Base-by-base conservation (phyloP, 2,113 vertebrate genomes). In the Sander lucioperca region DNA sequence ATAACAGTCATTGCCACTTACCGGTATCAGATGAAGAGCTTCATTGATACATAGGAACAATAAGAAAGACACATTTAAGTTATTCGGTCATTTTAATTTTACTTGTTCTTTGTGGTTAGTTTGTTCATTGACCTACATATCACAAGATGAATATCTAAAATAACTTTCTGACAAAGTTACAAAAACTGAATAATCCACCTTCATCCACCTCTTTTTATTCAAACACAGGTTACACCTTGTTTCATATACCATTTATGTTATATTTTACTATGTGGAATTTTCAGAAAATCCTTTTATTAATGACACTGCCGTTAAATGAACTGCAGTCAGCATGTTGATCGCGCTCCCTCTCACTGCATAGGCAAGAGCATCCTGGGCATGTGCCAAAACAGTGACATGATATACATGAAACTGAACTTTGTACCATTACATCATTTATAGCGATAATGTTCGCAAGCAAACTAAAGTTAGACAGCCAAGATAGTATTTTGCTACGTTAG, bases 1-100 rank as follows among this genome's bases (percentile, higher is more conserved):
- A 77, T 86, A 85, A 64, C 47, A 71, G 69, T 76, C 70, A 78
- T 48, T 63, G 25, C 53, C 59, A 66, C 59, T 84, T 33, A 33
- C 33, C 1, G 6, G 33, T 83, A 86, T 81, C 70, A 67, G 43
- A 64, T 79, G 15, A 65, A 39, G 21, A 51, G 48, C 21, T 74
- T 70, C 74, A 53, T 45, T 64, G 59, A 77, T 50, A 62, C 15
- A 57, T 27, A 14, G 19, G 47, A 68, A 23, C 50, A 76, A 70
- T 53, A 61, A 51, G 12, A 72, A 48, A 85, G 66, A 64, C 1
- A 2, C 30, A 14, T 36, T 39, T 25, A 53, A 14, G 33, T 15
- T 30, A 23, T 70, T 33, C 1, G 33, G n/a, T 27, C 1, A 54
- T 54, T 71, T 69, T 10, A 19, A 54, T 54, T 71, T 69, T 10